These are phyloP conservation scores for Cygnus olor DNA, from an alignment of 2,797 vertebrate species.

Conservation along the genomic window DNA sequence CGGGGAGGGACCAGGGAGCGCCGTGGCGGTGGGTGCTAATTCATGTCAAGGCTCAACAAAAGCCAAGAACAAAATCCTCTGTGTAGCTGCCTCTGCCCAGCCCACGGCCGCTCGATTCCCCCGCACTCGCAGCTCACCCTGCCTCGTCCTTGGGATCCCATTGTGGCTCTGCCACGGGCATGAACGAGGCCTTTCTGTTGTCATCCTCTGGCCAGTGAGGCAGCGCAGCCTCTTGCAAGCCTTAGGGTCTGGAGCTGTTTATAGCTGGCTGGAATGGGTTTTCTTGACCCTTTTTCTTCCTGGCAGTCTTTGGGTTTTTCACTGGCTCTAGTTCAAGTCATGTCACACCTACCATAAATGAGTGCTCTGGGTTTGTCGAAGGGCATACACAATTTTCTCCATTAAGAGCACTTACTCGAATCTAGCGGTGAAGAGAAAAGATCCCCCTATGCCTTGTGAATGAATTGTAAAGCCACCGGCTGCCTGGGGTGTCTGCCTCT, in stretches of 20 bases:
- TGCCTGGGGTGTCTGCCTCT: neutral
- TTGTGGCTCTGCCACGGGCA: neutral
- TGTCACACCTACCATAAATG: neutral
- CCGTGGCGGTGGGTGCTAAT: neutral
- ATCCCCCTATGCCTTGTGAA: neutral
- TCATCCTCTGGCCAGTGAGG: neutral
- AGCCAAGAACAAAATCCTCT: constrained; percentile 25
- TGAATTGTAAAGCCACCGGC: neutral
- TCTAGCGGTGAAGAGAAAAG: neutral
- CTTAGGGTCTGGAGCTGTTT: constrained; percentile 25
- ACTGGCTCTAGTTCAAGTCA: neutral
- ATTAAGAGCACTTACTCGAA: neutral
- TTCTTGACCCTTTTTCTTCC: neutral
- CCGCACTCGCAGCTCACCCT: neutral
- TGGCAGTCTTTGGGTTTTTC: neutral
- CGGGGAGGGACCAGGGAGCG: fast-evolving
- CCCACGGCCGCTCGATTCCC: neutral
- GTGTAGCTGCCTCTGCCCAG: constrained; percentile 32
- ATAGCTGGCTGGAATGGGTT: neutral
- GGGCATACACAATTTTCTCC: neutral
- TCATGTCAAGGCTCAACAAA: neutral
- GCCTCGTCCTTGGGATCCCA: neutral
- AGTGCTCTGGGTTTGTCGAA: neutral
- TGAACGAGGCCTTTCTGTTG: constrained; percentile 59
- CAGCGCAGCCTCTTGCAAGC: constrained; percentile 11